These are phyloP conservation scores for Otolemur crassicaudatus DNA, from an alignment of 2,797 vertebrate species.

Conservation along the genomic window DNA sequence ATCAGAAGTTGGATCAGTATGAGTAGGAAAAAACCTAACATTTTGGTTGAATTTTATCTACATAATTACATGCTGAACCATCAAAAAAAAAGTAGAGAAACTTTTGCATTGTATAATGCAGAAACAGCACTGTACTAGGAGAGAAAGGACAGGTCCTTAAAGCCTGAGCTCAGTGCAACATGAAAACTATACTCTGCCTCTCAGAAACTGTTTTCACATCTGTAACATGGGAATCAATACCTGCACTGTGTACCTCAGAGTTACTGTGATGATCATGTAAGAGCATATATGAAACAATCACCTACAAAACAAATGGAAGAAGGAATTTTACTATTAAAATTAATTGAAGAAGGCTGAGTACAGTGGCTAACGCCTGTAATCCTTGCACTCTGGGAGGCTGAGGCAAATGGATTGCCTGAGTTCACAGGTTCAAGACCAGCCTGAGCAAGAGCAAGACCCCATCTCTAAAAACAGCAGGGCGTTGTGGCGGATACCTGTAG, in stretches of 20 bases:
- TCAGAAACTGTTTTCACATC: neutral
- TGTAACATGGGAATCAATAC: neutral
- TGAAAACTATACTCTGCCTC: neutral
- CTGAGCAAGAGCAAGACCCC: too few species aligned
- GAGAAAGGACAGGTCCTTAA: neutral
- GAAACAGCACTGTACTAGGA: neutral
- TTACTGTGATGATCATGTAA: neutral
- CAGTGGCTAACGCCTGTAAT: too few species aligned
- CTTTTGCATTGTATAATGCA: neutral
- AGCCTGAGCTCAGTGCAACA: neutral
- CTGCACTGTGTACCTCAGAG: neutral
- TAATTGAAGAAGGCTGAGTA: neutral
- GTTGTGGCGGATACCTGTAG: too few species aligned
- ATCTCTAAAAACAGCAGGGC: too few species aligned
- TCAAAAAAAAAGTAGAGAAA: neutral
- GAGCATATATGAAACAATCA: neutral
- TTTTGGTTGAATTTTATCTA: neutral
- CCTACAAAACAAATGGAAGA: neutral
- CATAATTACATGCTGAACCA: neutral
- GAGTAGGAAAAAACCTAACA: neutral
- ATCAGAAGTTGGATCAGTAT: neutral
- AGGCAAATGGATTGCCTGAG: too few species aligned
- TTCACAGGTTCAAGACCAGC: too few species aligned
- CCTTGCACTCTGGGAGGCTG: too few species aligned
- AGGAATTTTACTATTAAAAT: constrained; percentile 19